Conservation (phyloP, 1,140 invertebrate genomes). For the Ips typographus region DNA sequence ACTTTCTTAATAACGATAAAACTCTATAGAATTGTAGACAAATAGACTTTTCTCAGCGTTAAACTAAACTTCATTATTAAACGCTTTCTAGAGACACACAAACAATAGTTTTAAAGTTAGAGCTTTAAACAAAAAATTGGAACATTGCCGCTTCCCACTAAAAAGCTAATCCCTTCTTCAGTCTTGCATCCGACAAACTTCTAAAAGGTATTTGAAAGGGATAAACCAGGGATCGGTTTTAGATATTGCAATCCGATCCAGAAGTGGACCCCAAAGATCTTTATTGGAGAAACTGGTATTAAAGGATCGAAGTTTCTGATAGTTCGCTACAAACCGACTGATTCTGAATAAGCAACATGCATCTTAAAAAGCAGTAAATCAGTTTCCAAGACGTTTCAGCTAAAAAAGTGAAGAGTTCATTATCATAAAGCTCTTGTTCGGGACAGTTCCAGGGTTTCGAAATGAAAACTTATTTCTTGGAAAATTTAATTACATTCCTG, state of each 20-base stretch:
- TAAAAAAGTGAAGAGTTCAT: no score
- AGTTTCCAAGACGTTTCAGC: no score
- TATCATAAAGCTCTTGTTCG: not conserved
- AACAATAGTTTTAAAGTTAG: no score
- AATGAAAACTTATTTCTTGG: constrained; percentile 4
- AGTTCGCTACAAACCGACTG: not conserved
- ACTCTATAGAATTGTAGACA: no score
- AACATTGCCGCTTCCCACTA: no score
- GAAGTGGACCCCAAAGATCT: not conserved
- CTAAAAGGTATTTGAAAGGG: constrained; percentile 10
- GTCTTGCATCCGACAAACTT: constrained; percentile 9
- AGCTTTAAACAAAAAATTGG: no score
- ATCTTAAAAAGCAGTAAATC: no score
- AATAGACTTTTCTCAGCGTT: no score
- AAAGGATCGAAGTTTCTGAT: constrained; percentile 11
- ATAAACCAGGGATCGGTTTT: constrained; percentile 2
- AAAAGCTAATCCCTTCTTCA: constrained; percentile 3
- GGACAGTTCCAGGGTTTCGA: not conserved
- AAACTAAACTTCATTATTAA: no score
- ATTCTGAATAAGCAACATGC: no score
- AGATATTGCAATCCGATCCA: constrained; percentile 10
- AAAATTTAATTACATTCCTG: constrained; percentile 5
- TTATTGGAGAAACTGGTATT: not conserved
- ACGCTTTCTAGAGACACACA: no score
- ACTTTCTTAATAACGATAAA: no score